These are phyloP conservation scores for Malaclemys terrapin DNA, from an alignment of 2,113 vertebrate species.

Conservation along the genomic window DNA sequence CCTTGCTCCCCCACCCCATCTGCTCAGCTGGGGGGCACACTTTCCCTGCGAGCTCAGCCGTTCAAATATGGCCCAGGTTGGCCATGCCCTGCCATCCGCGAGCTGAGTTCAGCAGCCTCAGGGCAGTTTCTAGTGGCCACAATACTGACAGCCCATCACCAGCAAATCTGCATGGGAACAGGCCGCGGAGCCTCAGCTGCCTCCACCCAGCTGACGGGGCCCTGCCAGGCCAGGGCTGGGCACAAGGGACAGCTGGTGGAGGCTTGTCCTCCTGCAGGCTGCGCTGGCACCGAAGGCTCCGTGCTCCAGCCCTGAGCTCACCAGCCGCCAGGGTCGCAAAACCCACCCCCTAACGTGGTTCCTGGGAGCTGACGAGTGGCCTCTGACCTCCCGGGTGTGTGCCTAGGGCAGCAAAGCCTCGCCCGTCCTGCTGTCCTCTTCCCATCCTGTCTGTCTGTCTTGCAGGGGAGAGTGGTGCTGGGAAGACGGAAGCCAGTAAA, in stretches of 20 bases:
- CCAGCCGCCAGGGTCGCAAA: background rate
- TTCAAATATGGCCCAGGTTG: background rate
- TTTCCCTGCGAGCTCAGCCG: background rate
- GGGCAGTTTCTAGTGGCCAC: background rate
- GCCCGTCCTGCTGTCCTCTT: accelerated
- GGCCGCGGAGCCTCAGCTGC: too few relatives aligned
- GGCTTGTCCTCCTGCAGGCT: background rate
- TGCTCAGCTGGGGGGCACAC: background rate
- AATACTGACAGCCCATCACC: background rate
- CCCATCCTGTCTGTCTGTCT: background rate
- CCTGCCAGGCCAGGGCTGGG: background rate
- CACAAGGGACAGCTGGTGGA: background rate
- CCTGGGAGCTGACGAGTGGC: background rate
- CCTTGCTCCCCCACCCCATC: background rate
- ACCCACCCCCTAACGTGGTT: background rate
- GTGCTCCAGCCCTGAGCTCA: background rate
- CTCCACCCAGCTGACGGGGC: background rate
- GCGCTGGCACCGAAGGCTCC: too few relatives aligned
- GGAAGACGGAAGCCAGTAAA: conserved; percentile 96
- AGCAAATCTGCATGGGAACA: too few relatives aligned
- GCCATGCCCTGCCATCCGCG: too few relatives aligned
- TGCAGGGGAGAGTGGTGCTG: conserved; percentile 92
- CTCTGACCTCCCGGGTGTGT: background rate
- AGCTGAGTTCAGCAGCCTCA: background rate
- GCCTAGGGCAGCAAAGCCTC: accelerated